Evolutionary conservation across 2,797 vertebrate species (phyloP).

Genomic region (Amblyopsis hoosieri): DNA sequence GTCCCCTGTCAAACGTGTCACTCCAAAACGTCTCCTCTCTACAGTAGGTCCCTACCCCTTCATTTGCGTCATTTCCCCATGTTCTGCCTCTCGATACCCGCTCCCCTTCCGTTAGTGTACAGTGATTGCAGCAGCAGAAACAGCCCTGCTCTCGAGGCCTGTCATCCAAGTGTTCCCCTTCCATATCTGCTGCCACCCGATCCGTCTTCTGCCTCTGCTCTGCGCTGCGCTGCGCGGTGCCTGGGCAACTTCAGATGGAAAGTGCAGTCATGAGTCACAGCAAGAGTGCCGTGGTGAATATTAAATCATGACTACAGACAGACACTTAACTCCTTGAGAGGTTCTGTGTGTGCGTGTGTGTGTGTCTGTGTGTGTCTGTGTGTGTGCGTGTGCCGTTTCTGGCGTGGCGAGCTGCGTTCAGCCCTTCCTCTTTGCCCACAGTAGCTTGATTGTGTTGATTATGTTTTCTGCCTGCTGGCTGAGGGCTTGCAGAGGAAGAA

Average conservation of each 20-base stretch:
- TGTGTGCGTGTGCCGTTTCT: conserved; percentile 21
- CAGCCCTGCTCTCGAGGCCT: conserved; percentile 41
- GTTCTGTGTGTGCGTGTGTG: conserved; percentile 51
- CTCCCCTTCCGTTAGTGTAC: background rate
- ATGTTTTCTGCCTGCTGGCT: background rate
- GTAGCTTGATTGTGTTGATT: conserved; percentile 64
- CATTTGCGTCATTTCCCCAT: conserved; percentile 12
- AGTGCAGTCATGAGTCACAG: conserved; percentile 57
- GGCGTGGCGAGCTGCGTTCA: conserved; percentile 44
- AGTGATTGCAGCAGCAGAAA: too few relatives aligned
- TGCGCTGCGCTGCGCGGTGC: conserved; percentile 18
- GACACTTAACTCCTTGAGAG: conserved; percentile 52
- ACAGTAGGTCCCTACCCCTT: conserved; percentile 13
- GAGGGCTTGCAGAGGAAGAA: too few relatives aligned
- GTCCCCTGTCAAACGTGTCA: conserved; percentile 34
- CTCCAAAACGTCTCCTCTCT: conserved; percentile 28
- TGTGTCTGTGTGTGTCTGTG: too few relatives aligned
- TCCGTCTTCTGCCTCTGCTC: conserved; percentile 19
- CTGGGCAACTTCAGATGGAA: conserved; percentile 52
- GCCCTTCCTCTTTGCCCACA: conserved; percentile 44
- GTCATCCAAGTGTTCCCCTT: conserved; percentile 32
- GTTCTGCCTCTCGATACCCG: background rate
- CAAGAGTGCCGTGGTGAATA: conserved; percentile 49
- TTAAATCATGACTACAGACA: conserved; percentile 58
- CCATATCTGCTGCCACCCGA: conserved; percentile 24